Evolutionary conservation across 2,888 invertebrate genomes (phyloP), one percentile per base, ranked within the genome.

Genomic region (Gastrophysa polygoni): DNA sequence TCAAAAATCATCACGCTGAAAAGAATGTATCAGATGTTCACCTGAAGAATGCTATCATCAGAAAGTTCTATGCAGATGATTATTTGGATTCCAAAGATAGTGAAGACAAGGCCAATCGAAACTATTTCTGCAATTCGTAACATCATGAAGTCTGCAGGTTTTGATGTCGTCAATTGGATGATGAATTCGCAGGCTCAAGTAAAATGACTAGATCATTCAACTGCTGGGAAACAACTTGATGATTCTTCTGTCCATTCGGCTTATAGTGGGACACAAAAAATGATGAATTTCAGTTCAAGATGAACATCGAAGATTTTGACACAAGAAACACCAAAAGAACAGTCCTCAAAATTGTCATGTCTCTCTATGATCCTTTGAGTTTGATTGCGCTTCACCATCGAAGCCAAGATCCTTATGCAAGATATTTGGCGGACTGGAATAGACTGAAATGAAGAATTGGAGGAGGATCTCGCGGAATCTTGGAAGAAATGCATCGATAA

Each of bases 301-400:
- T 3, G 21, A 11, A 24, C 6, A 16, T 7, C 5, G n/a, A 24
- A 48, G 14, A 21, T 20, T 1, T 1, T 21, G 21, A 21, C 14
- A 3, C 1, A 10, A 48, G 4, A 11, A n/a, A 21, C 4, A 48
- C 28, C 21, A 48, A 48, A 21, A 48, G 24, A 48, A 14, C 32
- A 10, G 21, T 48, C 3, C 11, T 1, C 21, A 48, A 48, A 21
- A 28, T 28, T 2, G 5, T 48, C 1, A 48, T 48, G 48, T 48
- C 48, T 21, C 6, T 48, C 6, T 48, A n/a, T 24, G 21, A 48
- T n/a, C 48, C 48, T 1, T 21, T 48, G n/a, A 24, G 48, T 18
- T 48, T 21, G 48, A 48, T 48, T n/a, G 20, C 48, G 48, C 24
- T 48, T 48, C 11, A 48, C 48, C n/a, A 48, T 48, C 3, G 24